Conservation (phyloP, 2,888 invertebrate species). For the Eudasyphora cyanicolor region DNA sequence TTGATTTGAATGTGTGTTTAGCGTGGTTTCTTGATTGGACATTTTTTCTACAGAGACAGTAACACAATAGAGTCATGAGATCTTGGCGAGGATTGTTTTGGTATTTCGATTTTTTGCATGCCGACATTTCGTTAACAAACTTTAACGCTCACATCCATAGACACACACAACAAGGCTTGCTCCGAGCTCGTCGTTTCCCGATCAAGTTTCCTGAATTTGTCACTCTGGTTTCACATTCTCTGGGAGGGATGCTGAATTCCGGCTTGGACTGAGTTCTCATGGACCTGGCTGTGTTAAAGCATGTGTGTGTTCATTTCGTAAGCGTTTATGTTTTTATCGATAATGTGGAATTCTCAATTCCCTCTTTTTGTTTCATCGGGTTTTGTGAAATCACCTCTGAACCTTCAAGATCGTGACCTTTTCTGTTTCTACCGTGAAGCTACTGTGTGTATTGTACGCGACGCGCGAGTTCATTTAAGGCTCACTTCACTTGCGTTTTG, state of each 20-base stretch:
- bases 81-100: conserved; percentile 35
- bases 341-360: conserved; percentile 54
- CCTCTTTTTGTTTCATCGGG: conserved; percentile 39
- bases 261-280: conserved; percentile 1
- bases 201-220: not conserved
- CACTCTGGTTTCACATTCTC: not conserved
- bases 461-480: conserved; percentile 50
- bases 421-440: conserved; percentile 27
- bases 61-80: conserved; percentile 44
- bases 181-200: not conserved
- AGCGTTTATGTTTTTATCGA: conserved; percentile 62
- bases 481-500: conserved; percentile 56
- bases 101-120: conserved; percentile 43
- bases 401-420: conserved; percentile 68
- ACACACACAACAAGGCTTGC: conserved; percentile 57
- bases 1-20: conserved; percentile 67
- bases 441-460: conserved; percentile 49
- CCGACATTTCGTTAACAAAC: conserved; percentile 61
- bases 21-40: conserved; percentile 21
- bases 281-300: not conserved
- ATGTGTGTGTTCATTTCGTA: conserved; percentile 65
- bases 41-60: conserved; percentile 20
- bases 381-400: conserved; percentile 69
- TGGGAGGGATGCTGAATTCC: not conserved
- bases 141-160: conserved; percentile 60